Base-by-base conservation (phyloP, 2,113 vertebrate genomes). In the Cyprinodon brontotheroides region DNA sequence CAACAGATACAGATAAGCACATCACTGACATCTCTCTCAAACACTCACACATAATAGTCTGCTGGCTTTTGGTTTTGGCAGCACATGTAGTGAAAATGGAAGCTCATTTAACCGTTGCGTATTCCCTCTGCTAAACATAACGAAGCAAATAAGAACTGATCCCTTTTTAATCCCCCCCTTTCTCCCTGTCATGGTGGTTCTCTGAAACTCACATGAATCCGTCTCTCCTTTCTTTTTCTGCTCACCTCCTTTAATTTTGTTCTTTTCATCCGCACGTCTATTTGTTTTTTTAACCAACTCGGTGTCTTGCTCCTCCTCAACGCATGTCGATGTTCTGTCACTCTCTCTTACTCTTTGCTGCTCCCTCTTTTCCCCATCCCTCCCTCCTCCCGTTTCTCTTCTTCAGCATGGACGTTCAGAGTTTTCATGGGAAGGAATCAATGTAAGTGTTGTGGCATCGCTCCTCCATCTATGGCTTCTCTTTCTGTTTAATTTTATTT, bases 361-460 rank as follows among this genome's bases (percentile, higher is more conserved):
- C 70, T 74, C 77, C 70, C 68, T 86, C 88, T 86, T 86, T 81
- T 80, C 81, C 86, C 86, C 81, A 76, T 89, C 76, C 82, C 90
- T 91, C 87, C 87, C 75, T 81, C 87, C 91, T 86, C 92, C 85
- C 89, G 78, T 94, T 86, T 95, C 80, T 95, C 91, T 93, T 91
- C 90, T 90, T 91, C 91, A 99, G 97, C 97, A 99, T 97, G 96
- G 97, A 86, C 96, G 96, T 91, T 97, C 97, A 65, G 98, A 99
- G 92, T 98, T 99, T 95, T 99, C 98, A 94, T 99, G 98, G 98
- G 98, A 99, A 84, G 97, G 97, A 89, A 98, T 99, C 94, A 99
- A 99, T 93, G 98, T 99, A 95, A 99, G 98, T 98, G 91, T 94
- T 81, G 93, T 93, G 90, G 92, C 88, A 85, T 87, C 91, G 87